Conservation (phyloP, 2,797 vertebrate genomes). For the Halcyon smyrnensis region DNA sequence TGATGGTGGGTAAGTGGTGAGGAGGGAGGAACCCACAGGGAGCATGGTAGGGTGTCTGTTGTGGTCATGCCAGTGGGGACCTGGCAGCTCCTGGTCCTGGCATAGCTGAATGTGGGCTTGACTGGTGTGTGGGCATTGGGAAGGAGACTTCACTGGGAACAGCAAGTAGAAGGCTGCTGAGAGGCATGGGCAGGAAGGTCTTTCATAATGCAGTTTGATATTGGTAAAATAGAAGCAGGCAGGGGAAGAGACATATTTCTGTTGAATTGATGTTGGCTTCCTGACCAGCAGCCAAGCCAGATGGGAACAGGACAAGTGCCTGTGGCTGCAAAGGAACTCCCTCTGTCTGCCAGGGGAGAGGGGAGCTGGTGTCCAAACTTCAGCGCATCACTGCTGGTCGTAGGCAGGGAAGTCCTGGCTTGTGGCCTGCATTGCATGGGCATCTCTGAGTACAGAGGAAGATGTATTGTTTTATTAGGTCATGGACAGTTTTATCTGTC, state of each 20-base stretch:
- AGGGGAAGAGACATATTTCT: not conserved
- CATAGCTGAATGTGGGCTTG: not conserved
- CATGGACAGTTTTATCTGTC: not conserved
- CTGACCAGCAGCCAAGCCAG: not conserved
- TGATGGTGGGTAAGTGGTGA: not conserved
- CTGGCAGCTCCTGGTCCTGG: not conserved
- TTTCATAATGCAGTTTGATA: rapidly evolving
- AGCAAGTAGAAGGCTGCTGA: not conserved
- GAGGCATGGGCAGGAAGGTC: not conserved
- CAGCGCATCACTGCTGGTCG: rapidly evolving
- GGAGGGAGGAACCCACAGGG: not conserved
- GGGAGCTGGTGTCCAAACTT: rapidly evolving
- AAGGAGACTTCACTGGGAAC: not conserved
- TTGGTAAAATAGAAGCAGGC: not conserved
- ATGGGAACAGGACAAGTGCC: not conserved
- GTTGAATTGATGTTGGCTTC: not conserved
- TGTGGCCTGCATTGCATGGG: rapidly evolving
- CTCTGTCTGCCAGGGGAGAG: rapidly evolving
- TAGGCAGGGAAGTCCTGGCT: not conserved
- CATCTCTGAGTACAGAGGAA: not conserved
- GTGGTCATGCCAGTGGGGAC: not conserved
- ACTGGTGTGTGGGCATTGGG: rapidly evolving
- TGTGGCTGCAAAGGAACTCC: not conserved
- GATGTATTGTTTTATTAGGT: not conserved
- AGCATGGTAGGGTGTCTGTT: rapidly evolving